Percentiles rank a stretch among this genome's conserved stretches.
Conservation (phyloP, 2,797 vertebrate genomes). For the Numenius phaeopus region DNA sequence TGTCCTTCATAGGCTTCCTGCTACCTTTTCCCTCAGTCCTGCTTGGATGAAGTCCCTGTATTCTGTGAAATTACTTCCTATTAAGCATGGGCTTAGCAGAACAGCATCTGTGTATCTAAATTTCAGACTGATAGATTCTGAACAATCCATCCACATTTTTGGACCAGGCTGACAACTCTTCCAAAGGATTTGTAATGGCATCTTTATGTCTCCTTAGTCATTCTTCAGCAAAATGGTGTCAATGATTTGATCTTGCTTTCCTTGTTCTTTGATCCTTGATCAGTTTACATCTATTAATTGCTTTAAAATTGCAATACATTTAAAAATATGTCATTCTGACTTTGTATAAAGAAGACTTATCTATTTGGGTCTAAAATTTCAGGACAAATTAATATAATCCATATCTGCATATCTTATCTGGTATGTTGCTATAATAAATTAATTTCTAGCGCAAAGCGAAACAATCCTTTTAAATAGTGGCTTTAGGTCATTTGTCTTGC, state of each 20-base stretch:
- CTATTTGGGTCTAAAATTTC: not conserved
- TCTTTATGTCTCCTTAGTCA: not conserved
- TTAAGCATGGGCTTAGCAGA: not conserved
- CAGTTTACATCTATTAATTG: not conserved
- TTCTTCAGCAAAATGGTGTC: not conserved
- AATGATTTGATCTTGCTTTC: not conserved
- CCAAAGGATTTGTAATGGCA: not conserved
- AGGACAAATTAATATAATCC: not conserved
- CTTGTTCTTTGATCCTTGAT: not conserved
- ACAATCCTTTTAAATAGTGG: not conserved
- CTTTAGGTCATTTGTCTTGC: not conserved
- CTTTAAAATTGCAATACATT: not conserved
- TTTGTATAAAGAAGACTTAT: not conserved
- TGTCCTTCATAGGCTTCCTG: not conserved
- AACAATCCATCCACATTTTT: not conserved
- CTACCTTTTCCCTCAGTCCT: not conserved
- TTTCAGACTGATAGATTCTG: not conserved
- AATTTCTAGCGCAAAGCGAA: not conserved
- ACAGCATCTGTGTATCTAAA: not conserved
- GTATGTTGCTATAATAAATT: not conserved
- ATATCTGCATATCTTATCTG: not conserved
- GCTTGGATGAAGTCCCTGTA: not conserved
- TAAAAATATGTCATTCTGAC: not conserved
- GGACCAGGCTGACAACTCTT: not conserved
- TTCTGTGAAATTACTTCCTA: not conserved